Evolutionary conservation across 2,113 vertebrate genomes (phyloP), one percentile per base, ranked within the genome.

Genomic region (Prochilodus magdalenae): DNA sequence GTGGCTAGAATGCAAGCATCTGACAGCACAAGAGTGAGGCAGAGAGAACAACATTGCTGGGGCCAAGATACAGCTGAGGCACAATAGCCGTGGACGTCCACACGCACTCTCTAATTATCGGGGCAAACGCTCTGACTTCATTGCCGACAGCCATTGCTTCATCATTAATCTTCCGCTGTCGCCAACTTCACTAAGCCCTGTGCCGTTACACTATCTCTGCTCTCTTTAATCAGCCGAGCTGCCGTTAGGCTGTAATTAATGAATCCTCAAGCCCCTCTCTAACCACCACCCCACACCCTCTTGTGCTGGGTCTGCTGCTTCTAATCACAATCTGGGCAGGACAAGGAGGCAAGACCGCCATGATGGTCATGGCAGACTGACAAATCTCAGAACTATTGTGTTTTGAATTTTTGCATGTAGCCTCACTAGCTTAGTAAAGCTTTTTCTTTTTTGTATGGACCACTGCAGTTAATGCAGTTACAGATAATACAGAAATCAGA

Each of bases 151-250:
- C 80, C 90, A 88, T 84, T 90, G 90, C 91, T 91, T 90, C 90
- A 75, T 91, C 94, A 95, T 95, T 94, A 94, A 94, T 94, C 94
- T 95, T 93, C 87, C 88, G 91, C 92, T 94, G 93, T 94, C 93
- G 90, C 93, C 93, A 93, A 95, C 93, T 94, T 94, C 92, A 94
- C 93, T 95, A 94, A 95, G 91, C 94, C 93, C 92, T 91, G 92
- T 59, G 73, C 79, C 20, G 93, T 92, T 94, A 95, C 93, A 93
- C 92, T 93, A 93, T 93, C 93, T 94, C 90, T 91, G 92, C 93
- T 94, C 94, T 91, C 93, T 93, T 94, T 94, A 93, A 95, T 95
- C 94, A 94, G 92, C 91, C 92, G 87, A 92, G 89, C 90, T 87
- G 81, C 75, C 73, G 76, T 83, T 73, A 84, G 89, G 89, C 90